These are phyloP conservation scores for Lepeophtheirus salmonis DNA, from an alignment of 1,140 invertebrate species.

Conservation along the genomic window DNA sequence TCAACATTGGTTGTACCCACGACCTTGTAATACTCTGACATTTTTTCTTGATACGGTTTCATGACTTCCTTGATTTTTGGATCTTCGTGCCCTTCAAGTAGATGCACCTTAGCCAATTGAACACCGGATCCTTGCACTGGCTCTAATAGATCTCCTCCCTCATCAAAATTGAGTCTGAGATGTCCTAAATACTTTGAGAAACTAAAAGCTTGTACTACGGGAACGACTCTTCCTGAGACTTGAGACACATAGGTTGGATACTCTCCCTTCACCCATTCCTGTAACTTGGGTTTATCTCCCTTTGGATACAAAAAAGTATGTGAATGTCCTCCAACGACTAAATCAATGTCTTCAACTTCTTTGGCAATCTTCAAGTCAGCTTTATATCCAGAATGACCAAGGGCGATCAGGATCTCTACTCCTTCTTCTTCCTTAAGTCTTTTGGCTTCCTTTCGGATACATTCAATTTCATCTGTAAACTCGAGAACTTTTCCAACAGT, in stretches of 20 bases:
- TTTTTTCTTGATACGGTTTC: not conserved
- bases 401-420: slow-evolving; percentile 61
- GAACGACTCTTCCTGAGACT: slow-evolving; percentile 44
- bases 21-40: slow-evolving; percentile 4
- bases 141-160: slow-evolving; percentile 15
- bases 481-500: not conserved
- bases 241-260: slow-evolving; percentile 60
- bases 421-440: slow-evolving; percentile 29
- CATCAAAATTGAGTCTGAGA: slow-evolving; percentile 48
- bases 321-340: slow-evolving; percentile 68
- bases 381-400: slow-evolving; percentile 67
- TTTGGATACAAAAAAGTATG: slow-evolving; percentile 57
- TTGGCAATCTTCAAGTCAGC: slow-evolving; percentile 54
- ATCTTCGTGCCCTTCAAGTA: slow-evolving; percentile 1
- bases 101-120: not conserved
- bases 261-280: slow-evolving; percentile 27
- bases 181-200: slow-evolving; percentile 77
- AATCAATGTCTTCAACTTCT: slow-evolving; percentile 55
- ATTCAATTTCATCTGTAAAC: slow-evolving; percentile 47
- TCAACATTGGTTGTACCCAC: not conserved
- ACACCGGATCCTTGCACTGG: slow-evolving; percentile 1
- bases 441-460: slow-evolving; percentile 33
- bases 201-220: slow-evolving; percentile 74
- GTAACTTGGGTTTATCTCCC: slow-evolving; percentile 25
- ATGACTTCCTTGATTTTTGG: not conserved